Conservation (phyloP, 2,797 vertebrate species). For the Chrysolophus pictus region DNA sequence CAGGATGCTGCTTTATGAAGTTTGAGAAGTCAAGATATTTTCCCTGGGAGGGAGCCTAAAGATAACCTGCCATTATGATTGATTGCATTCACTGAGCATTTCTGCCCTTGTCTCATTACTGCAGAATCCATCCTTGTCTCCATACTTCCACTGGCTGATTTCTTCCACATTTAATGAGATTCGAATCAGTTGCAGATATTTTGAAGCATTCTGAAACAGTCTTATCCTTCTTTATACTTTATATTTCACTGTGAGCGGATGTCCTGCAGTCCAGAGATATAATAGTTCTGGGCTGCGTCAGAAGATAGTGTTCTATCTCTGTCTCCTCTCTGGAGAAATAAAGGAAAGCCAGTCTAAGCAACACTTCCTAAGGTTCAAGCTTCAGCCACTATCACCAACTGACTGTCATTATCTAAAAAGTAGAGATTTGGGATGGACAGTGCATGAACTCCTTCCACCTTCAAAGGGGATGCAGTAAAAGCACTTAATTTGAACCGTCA, state of each 20-base stretch:
- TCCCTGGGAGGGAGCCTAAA: neutral
- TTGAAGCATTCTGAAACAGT: neutral
- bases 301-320: accelerated
- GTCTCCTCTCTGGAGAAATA: neutral
- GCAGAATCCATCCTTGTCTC: neutral
- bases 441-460: neutral
- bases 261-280: neutral
- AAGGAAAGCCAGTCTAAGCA: neutral
- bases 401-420: neutral
- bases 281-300: neutral
- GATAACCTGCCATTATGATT: neutral
- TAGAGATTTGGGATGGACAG: neutral
- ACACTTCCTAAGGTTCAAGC: accelerated
- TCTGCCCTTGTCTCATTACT: neutral
- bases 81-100: neutral
- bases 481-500: neutral
- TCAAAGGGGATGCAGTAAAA: neutral
- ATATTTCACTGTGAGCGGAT: neutral
- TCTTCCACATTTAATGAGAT: neutral
- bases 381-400: neutral
- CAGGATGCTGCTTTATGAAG: neutral
- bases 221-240: neutral
- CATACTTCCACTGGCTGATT: neutral
- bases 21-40: neutral
- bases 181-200: neutral